Percentiles rank a stretch among this genome's conserved stretches.
phyloP scores from a whole-genome alignment of 2,113 vertebrate species.

The Pachycephala philippinensis region DNA sequence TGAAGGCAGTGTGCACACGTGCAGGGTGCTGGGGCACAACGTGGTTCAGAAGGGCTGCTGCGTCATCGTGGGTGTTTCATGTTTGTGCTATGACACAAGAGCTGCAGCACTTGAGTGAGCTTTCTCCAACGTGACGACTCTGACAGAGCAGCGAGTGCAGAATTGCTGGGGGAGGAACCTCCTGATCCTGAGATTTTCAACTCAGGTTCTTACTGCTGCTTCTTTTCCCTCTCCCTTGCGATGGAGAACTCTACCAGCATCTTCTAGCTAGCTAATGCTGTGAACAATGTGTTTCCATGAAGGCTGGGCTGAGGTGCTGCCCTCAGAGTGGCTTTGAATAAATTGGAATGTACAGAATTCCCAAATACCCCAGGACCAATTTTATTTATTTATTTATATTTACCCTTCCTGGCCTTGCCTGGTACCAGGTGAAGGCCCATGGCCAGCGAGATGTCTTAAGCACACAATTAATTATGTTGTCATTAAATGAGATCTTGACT shows the following conservation, averaged over 20 bases:
- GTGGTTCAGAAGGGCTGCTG: neutral
- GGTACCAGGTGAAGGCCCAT: neutral
- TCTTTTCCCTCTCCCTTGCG: neutral
- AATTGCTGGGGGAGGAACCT: neutral
- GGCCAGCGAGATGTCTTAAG: neutral
- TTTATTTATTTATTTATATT: too few species aligned
- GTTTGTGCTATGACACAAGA: neutral
- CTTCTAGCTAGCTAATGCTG: neutral
- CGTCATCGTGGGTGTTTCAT: neutral
- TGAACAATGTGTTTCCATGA: neutral
- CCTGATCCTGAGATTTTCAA: neutral
- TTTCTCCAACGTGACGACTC: neutral
- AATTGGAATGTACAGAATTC: neutral
- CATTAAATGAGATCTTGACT: neutral
- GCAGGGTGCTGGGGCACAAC: neutral
- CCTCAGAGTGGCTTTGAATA: neutral
- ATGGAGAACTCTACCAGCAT: neutral
- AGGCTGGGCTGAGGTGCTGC: neutral
- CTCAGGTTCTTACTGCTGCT: neutral
- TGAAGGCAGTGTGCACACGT: neutral
- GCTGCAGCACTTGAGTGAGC: neutral
- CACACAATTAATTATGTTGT: neutral
- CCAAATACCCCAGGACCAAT: neutral
- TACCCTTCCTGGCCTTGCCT: neutral
- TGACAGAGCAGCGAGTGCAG: neutral